phyloP scores from a whole-genome alignment of 2,113 vertebrate genomes.

The Morphnarchus princeps region DNA sequence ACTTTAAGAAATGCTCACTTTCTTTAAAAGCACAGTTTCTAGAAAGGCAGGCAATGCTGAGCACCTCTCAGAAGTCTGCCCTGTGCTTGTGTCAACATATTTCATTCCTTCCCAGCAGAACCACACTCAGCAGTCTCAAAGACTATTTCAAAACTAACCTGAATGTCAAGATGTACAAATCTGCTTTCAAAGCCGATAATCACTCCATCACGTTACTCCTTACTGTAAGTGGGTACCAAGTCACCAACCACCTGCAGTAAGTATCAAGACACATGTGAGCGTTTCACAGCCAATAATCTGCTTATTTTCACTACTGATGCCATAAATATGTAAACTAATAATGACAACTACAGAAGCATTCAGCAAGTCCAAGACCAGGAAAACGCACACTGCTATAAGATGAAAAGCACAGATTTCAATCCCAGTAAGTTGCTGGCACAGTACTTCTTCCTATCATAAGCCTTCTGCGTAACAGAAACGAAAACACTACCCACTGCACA shows the following conservation, averaged over 20 bases:
- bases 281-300: not conserved
- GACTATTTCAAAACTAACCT: not conserved
- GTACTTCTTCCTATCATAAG: not conserved
- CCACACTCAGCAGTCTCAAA: not conserved
- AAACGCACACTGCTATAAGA: fast-evolving
- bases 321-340: not conserved
- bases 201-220: not conserved
- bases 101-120: not conserved
- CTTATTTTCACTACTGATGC: not conserved
- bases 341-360: not conserved
- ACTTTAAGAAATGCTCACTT: not conserved
- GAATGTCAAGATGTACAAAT: not conserved
- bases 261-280: fast-evolving
- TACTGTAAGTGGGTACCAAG: not conserved
- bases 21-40: not conserved
- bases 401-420: not conserved
- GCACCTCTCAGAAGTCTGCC: not conserved
- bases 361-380: not conserved
- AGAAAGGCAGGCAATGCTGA: not conserved
- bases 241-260: not conserved
- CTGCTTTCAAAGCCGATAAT: not conserved
- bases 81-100: not conserved
- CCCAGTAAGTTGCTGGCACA: not conserved
- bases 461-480: not conserved
- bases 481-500: too few relatives aligned